Percentiles rank a stretch among this genome's conserved stretches.
These are phyloP conservation scores for Ranitomeya variabilis DNA, from an alignment of 2,113 vertebrate species.

Conservation along the genomic window DNA sequence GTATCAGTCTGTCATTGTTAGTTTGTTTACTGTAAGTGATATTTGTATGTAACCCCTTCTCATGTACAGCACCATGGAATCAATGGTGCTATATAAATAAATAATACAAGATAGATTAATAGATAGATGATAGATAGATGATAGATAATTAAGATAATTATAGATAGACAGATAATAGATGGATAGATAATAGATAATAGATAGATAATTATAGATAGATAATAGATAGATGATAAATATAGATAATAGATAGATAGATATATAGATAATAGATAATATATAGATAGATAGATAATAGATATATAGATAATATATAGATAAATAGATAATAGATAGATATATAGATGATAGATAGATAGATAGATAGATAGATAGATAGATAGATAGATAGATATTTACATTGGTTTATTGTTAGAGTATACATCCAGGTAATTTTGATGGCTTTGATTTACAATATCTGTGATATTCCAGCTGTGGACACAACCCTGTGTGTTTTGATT, in stretches of 20 bases:
- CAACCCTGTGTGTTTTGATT: too few species aligned
- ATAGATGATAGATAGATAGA: neutral
- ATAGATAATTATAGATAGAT: too few species aligned
- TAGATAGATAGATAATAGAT: neutral
- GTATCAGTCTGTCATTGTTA: too few species aligned
- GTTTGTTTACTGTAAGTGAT: too few species aligned
- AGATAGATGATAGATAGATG: neutral
- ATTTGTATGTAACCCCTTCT: too few species aligned
- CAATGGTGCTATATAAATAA: too few species aligned
- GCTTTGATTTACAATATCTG: too few species aligned
- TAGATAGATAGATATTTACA: neutral
- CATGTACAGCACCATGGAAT: too few species aligned
- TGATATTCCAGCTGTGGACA: too few species aligned
- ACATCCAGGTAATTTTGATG: too few species aligned
- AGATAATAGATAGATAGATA: conserved; percentile 10
- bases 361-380: neutral
- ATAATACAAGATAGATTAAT: neutral
- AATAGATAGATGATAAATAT: neutral
- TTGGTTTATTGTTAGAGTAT: too few species aligned
- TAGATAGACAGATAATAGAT: neutral
- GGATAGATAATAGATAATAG: neutral
- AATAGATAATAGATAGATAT: neutral
- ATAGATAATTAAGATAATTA: too few species aligned
- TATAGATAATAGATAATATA: neutral
- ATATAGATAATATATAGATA: neutral